Conservation (phyloP, 2,888 invertebrate genomes). For the Troglohyphantes excavatus region DNA sequence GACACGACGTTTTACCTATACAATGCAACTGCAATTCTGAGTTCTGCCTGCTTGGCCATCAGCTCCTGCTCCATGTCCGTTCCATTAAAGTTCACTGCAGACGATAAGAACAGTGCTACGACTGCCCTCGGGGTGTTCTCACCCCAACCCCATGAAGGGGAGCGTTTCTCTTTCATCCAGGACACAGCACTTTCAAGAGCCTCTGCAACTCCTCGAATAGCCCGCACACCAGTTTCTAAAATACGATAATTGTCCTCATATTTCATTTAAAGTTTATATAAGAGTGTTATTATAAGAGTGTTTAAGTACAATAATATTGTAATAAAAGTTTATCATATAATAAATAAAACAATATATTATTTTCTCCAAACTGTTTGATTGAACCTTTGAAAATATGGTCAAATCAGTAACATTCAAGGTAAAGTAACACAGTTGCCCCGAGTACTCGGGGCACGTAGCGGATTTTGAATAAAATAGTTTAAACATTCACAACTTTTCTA, state of each 20-base stretch:
- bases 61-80: slow-evolving; percentile 29
- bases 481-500: too few species aligned
- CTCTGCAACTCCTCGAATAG: slow-evolving; percentile 10
- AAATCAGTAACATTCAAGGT: too few species aligned
- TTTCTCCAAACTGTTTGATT: too few species aligned
- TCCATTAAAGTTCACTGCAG: slow-evolving; percentile 23
- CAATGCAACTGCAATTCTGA: slow-evolving; percentile 17
- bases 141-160: slow-evolving; percentile 25
- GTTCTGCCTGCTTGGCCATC: slow-evolving; percentile 38
- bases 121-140: slow-evolving; percentile 32
- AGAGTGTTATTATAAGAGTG: background rate
- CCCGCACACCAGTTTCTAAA: slow-evolving; percentile 15
- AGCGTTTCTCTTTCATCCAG: slow-evolving; percentile 23
- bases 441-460: too few species aligned
- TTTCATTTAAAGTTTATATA: background rate
- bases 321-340: background rate
- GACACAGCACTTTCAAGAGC: background rate
- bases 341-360: too few species aligned
- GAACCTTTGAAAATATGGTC: too few species aligned
- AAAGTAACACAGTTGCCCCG: too few species aligned
- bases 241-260: too few species aligned
- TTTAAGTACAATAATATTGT: background rate
- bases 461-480: too few species aligned
- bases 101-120: slow-evolving; percentile 15
- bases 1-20: slow-evolving; percentile 1